Base-by-base conservation (phyloP, 2,113 vertebrate species). In the Elgaria multicarinata region DNA sequence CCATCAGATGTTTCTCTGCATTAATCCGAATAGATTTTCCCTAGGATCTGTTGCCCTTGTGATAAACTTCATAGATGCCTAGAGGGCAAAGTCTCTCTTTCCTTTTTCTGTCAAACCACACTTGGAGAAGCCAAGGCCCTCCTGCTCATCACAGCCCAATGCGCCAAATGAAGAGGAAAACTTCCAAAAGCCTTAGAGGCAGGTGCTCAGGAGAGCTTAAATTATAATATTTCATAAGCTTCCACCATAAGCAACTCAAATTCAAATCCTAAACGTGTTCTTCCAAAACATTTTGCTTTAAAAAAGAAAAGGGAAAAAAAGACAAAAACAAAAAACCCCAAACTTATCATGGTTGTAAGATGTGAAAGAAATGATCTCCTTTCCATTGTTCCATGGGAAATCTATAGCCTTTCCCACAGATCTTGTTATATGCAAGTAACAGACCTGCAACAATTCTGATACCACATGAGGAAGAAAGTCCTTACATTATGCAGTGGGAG, bases 161-260 rank as follows among this genome's bases (percentile, higher is more conserved):
- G n/a, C 14, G 20, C 55, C 71, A 77, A 86, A 76, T 74, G 33
- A 86, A 86, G 69, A 62, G 79, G 71, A 89, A 89, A 76, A 89
- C 6, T 62, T 83, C 55, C 53, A 36, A 83, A 74, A 76, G 71
- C 55, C 80, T 89, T 66, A 33, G 16, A 83, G 80, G 24, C 62
- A 69, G 46, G 44, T 85, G 80, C 36, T 71, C 80, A 69, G 75
- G 42, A 80, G 46, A 79, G 86, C 55, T 42, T 71, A 66, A 79
- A 74, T 91, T 84, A 44, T 66, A 87, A 36, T 46, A 87, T 88
- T 85, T 74, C 86, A 62, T 20, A 13, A 46, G 74, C 58, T 22
- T 13, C 39, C 39, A 16, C 36, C 64, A 33, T n/a, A 44, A 39
- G 22, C 39, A 42, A 33, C 62, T 66, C 74, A 16, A 3, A 26